phyloP scores from a whole-genome alignment of 1,140 invertebrate genomes.

The Ridgeia piscesae region DNA sequence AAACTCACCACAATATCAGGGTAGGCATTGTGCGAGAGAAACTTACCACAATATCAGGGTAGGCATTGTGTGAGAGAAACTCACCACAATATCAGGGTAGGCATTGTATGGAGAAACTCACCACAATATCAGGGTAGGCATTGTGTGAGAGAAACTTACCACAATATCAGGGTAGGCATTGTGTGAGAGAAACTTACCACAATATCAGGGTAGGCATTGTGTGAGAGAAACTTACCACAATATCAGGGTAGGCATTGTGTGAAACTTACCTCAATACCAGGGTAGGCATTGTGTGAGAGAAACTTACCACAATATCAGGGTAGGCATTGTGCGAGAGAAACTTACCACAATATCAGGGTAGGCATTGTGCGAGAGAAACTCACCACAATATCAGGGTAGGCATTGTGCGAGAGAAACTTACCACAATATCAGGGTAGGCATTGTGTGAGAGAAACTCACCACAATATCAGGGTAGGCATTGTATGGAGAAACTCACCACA shows the following conservation, averaged over 20 bases:
- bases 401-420: not conserved
- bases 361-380: not conserved
- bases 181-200: too few species aligned
- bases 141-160: too few species aligned
- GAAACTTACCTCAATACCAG: too few species aligned
- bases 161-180: too few species aligned
- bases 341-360: not conserved
- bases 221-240: not conserved
- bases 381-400: not conserved
- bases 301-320: too few species aligned
- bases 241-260: not conserved
- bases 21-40: not conserved
- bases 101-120: too few species aligned
- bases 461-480: not conserved
- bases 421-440: not conserved
- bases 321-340: not conserved
- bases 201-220: not conserved
- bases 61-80: not conserved
- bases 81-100: too few species aligned
- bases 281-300: not conserved
- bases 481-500: not conserved
- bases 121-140: too few species aligned
- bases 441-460: not conserved
- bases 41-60: not conserved
- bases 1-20: not conserved